Evolutionary conservation across 1,140 invertebrate genomes (phyloP).

Genomic region (Heliconius eleuchia): DNA sequence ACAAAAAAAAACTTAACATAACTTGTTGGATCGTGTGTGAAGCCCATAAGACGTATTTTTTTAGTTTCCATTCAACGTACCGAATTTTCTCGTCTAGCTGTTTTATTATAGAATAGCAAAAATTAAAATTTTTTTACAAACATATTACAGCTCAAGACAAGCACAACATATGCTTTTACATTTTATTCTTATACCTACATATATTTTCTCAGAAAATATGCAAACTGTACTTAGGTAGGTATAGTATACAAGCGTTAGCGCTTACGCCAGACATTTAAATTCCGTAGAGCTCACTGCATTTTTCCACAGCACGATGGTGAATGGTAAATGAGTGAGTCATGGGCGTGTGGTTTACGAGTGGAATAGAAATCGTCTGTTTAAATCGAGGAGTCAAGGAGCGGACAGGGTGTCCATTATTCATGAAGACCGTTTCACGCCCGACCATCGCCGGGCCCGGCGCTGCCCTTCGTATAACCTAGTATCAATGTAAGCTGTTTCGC

Average conservation of each 20-base stretch:
- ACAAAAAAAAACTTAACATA: too few relatives aligned
- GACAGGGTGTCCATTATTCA: slow-evolving; percentile 76
- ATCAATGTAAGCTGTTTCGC: slow-evolving; percentile 65
- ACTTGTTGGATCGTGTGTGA: too few relatives aligned
- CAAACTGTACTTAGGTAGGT: slow-evolving; percentile 19
- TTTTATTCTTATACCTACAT: not conserved
- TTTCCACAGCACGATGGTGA: slow-evolving; percentile 76
- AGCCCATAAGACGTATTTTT: too few relatives aligned
- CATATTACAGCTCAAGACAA: not conserved
- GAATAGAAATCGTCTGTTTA: slow-evolving; percentile 80
- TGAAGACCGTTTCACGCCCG: slow-evolving; percentile 71
- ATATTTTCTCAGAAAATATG: slow-evolving; percentile 15
- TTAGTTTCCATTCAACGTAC: too few relatives aligned
- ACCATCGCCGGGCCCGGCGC: slow-evolving; percentile 42
- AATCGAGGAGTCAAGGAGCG: slow-evolving; percentile 77
- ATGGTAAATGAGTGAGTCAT: slow-evolving; percentile 78
- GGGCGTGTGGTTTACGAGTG: slow-evolving; percentile 73
- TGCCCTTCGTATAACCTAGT: slow-evolving; percentile 35
- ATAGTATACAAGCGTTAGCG: too few relatives aligned
- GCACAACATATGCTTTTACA: not conserved
- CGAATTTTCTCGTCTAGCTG: too few relatives aligned
- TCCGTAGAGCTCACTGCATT: slow-evolving; percentile 58
- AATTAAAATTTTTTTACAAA: not conserved
- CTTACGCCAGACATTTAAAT: slow-evolving; percentile 41
- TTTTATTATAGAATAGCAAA: too few relatives aligned